Percentiles rank a stretch among this genome's conserved stretches.
Conservation (phyloP, 53 echinoderm and acorn worm species). For the Luidia sarsii region DNA sequence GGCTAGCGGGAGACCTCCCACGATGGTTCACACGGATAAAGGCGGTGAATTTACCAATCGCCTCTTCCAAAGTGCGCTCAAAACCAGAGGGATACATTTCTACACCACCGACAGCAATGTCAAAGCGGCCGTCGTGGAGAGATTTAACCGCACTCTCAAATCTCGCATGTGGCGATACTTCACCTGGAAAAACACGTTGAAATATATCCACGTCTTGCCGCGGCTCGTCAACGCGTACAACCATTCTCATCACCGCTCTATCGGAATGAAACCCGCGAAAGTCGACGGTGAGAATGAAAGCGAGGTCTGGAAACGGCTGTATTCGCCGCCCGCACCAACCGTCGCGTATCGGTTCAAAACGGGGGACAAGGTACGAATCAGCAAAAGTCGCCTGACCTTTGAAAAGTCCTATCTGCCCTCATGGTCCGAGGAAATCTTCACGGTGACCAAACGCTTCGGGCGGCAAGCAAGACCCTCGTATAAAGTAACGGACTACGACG, state of each 20-base stretch:
- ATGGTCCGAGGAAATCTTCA: conserved; percentile 65
- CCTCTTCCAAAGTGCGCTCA: conserved; percentile 10
- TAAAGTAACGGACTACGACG: conserved; percentile 40
- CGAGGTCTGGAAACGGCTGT: conserved; percentile 14
- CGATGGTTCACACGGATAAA: conserved; percentile 62
- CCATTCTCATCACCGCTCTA: conserved; percentile 31
- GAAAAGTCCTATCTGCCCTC: conserved; percentile 54
- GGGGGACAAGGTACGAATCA: conserved; percentile 51
- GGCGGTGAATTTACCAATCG: conserved; percentile 66
- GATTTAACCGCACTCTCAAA: conserved; percentile 26
- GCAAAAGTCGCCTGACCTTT: conserved; percentile 33
- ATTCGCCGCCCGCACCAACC: background rate
- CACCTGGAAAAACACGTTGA: conserved; percentile 20
- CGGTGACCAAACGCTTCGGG: background rate
- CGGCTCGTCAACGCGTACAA: conserved; percentile 37
- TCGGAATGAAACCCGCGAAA: conserved; percentile 1
- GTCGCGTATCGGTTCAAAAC: conserved; percentile 10
- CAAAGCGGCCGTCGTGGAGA: conserved; percentile 54
- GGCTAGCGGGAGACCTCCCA: conserved; percentile 35
- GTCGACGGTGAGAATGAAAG: conserved; percentile 24
- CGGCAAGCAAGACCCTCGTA: conserved; percentile 27
- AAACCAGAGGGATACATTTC: conserved; percentile 42
- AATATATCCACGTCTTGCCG: conserved; percentile 24
- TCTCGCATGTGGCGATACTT: conserved; percentile 33
- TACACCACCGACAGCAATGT: conserved; percentile 63